Evolutionary conservation across 2,888 invertebrate species (phyloP).

Genomic region (Tetheella fluctuosa): DNA sequence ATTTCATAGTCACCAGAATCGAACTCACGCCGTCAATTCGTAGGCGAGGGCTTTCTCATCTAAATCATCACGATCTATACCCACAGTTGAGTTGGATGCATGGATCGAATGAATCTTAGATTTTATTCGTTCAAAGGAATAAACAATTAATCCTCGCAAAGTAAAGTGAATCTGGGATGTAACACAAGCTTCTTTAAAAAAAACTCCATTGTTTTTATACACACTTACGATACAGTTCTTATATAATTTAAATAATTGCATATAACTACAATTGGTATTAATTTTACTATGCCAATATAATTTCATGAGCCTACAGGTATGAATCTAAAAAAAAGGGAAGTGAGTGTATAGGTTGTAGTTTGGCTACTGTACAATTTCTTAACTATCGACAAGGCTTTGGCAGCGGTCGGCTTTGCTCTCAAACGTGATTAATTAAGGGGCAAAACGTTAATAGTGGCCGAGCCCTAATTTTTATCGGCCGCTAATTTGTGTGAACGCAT

Average conservation of each 20-base stretch:
- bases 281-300: too few species aligned
- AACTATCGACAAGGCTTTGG: neutral
- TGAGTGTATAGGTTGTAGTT: too few species aligned
- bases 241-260: too few species aligned
- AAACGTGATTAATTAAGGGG: constrained; percentile 12
- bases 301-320: too few species aligned
- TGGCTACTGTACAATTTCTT: neutral
- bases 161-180: too few species aligned
- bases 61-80: neutral
- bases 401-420: constrained; percentile 10
- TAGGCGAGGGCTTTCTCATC: neutral
- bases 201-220: too few species aligned
- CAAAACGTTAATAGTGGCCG: constrained; percentile 9
- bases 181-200: too few species aligned
- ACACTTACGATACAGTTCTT: too few species aligned
- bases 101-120: too few species aligned
- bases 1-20: neutral
- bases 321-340: neutral
- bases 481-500: constrained; percentile 38
- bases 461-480: constrained; percentile 27
- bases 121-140: too few species aligned
- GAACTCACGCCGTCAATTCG: neutral
- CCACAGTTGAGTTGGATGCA: neutral
- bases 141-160: too few species aligned
- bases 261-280: too few species aligned